Evolutionary conservation across 2,113 vertebrate genomes (phyloP), one percentile per base, ranked within the genome.

Genomic region (Podiceps cristatus): DNA sequence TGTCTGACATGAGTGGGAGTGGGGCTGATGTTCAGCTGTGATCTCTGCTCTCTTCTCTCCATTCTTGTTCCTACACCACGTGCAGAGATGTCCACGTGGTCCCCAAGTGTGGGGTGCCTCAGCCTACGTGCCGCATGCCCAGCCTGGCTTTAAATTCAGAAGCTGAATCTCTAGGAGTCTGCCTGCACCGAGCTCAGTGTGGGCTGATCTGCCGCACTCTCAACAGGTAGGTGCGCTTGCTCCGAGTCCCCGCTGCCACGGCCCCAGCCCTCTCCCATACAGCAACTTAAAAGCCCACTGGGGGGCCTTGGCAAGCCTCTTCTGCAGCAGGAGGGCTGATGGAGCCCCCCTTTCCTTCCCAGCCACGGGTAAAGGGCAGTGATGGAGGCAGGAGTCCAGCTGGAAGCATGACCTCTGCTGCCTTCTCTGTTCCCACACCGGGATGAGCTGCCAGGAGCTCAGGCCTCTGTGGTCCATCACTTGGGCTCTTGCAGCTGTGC

Each of bases 381-480:
- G 53, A 20, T 44, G 18, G 67, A 37, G 31, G 25, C 18, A 40
- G 67, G 42, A 76, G 18, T 50, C 47, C 18, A 52, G 19, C 19
- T 49, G 31, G 60, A 45, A 22, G 28, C 23, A 1, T 47, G 29
- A 59, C 40, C 24, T 59, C 44, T 40, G 28, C 28, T 88, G 31
- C 79, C 71, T 69, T 66, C 59, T 81, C 42, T 18, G 0, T 29
- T 27, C 37, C 52, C 0, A 0, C 1, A 1, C 13, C 1, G 3
- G 47, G 10, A 31, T 63, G 53, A 75, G 24, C 20, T 9, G 44
- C 28, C 35, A 28, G 63, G 35, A 81, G 5, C 37, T 73, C 29
- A 64, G 56, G 20, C 7, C 20, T 49, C 63, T 64, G 11, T 3
- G 7, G 24, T 58, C 69, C 44, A 28, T 49, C 74, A 7, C 4